These are phyloP conservation scores for Gymnoscopelus braueri DNA, from an alignment of 2,797 vertebrate genomes.

Conservation along the genomic window DNA sequence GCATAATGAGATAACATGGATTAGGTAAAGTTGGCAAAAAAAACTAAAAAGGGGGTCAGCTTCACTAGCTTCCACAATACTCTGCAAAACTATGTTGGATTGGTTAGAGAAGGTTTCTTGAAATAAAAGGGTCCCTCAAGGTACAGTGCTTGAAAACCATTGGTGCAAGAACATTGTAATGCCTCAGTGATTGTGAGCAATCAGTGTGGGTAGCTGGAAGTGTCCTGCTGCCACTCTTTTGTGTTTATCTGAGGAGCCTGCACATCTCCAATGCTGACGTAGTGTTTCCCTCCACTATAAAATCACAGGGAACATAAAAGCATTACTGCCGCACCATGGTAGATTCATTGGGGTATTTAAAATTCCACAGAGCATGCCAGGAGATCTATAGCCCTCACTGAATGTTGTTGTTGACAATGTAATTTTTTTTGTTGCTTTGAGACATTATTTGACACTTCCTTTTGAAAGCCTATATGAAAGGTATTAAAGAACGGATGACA, in stretches of 20 bases:
- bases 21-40: slow-evolving; percentile 8
- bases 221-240: slow-evolving; percentile 3
- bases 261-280: slow-evolving; percentile 12
- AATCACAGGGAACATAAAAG: slow-evolving; percentile 34
- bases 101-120: slow-evolving; percentile 25
- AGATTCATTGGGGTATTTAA: slow-evolving; percentile 31
- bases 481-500: background rate
- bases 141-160: slow-evolving; percentile 29
- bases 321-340: slow-evolving; percentile 2
- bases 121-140: slow-evolving; percentile 30
- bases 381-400: slow-evolving; percentile 9
- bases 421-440: background rate
- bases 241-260: slow-evolving; percentile 4
- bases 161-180: slow-evolving; percentile 27
- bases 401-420: slow-evolving; percentile 1
- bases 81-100: slow-evolving; percentile 45
- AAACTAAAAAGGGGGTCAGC: slow-evolving; percentile 25
- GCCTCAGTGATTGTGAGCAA: slow-evolving; percentile 35
- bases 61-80: slow-evolving; percentile 47
- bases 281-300: slow-evolving; percentile 13
- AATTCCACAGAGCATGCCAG: slow-evolving; percentile 24
- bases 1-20: no score
- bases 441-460: background rate
- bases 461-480: slow-evolving; percentile 9
- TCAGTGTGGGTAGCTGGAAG: slow-evolving; percentile 19